phyloP scores from a whole-genome alignment of 2,797 vertebrate genomes.

The Buceros bicornis region DNA sequence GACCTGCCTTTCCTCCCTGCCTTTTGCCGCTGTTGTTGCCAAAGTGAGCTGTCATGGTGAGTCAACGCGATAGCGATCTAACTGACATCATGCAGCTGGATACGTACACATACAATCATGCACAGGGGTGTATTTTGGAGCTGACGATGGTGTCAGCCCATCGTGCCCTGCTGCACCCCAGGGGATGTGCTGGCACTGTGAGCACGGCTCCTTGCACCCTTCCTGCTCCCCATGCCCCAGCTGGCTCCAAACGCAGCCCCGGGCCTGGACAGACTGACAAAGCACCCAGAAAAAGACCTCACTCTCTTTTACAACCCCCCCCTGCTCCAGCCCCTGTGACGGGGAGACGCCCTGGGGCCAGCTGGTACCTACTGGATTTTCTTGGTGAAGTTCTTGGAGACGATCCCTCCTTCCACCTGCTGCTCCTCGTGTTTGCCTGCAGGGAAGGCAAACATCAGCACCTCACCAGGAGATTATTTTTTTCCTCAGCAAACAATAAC shows the following conservation, averaged over 20 bases:
- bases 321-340: accelerated
- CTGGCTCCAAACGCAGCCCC: not conserved
- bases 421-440: slow-evolving; percentile 97
- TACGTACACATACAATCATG: accelerated
- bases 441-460: slow-evolving; percentile 43
- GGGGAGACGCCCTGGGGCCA: accelerated
- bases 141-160: not conserved
- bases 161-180: not conserved
- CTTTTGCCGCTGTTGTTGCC: not conserved
- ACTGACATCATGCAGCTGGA: not conserved
- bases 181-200: not conserved
- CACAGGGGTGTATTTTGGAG: not conserved
- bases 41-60: not conserved
- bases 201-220: not conserved
- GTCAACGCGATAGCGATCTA: slow-evolving; percentile 15
- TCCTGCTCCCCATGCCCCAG: not conserved
- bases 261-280: not conserved
- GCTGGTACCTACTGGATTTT: slow-evolving; percentile 94
- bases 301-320: not conserved
- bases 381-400: slow-evolving; percentile 99
- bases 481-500: not conserved
- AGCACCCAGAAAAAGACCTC: not conserved
- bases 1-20: not conserved
- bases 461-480: not conserved
- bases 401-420: slow-evolving; percentile 95